Conservation (phyloP, 2,113 vertebrate genomes). For the Donacobius atricapilla region DNA sequence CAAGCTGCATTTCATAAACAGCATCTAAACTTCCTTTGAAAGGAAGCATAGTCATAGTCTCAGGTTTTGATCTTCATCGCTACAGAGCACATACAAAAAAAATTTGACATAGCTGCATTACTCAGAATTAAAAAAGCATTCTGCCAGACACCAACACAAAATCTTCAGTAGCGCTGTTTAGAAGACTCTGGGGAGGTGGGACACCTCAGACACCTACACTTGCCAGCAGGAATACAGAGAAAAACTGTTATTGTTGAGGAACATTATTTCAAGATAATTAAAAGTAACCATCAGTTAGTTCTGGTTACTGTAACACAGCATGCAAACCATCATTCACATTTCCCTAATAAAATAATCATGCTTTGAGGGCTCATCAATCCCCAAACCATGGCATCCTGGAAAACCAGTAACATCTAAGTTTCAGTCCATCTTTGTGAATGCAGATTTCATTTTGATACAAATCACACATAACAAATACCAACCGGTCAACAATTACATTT, state of each 20-base stretch:
- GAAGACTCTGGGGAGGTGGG: background rate
- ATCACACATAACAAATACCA: fast-evolving
- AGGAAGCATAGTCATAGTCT: background rate
- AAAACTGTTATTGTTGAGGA: background rate
- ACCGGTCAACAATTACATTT: background rate
- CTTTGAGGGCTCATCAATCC: background rate
- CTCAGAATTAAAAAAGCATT: background rate
- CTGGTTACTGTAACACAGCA: background rate
- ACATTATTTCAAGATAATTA: background rate
- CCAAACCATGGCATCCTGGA: background rate
- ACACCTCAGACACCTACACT: background rate
- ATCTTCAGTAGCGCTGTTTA: background rate
- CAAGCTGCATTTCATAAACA: background rate
- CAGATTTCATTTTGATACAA: background rate
- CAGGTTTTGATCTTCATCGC: background rate
- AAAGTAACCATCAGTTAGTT: background rate
- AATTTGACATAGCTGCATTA: background rate
- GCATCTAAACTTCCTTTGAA: background rate
- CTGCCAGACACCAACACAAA: background rate
- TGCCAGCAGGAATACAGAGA: background rate
- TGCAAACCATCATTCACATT: background rate
- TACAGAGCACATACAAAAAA: background rate
- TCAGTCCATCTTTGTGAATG: background rate
- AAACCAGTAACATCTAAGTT: background rate
- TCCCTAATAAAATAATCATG: background rate